These are phyloP conservation scores for Drosophila takahashii DNA, from an alignment of 1,140 invertebrate species.

Conservation along the genomic window DNA sequence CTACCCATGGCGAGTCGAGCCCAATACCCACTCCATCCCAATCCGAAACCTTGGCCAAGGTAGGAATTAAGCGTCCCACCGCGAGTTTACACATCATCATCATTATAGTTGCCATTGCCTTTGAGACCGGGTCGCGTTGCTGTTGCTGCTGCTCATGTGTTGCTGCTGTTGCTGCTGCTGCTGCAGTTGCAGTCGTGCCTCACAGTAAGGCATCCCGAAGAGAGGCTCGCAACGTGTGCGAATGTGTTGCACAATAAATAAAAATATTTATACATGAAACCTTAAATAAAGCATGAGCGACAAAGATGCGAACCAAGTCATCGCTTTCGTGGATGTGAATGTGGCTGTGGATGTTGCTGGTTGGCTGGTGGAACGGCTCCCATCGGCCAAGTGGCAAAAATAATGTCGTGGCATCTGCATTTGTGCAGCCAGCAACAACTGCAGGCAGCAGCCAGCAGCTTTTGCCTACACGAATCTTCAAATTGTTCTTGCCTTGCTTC, in stretches of 20 bases:
- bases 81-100: conserved; percentile 83
- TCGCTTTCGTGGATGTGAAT: conserved; percentile 20
- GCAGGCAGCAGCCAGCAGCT: conserved; percentile 64
- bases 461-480: conserved; percentile 71
- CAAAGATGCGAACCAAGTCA: conserved; percentile 78
- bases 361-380: conserved; percentile 33
- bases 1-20: conserved; percentile 29
- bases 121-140: conserved; percentile 21
- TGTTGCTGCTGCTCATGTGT: conserved; percentile 25
- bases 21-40: conserved; percentile 23
- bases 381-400: conserved; percentile 80
- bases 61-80: conserved; percentile 81
- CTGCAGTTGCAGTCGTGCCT: conserved; percentile 62
- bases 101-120: conserved; percentile 74
- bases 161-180: conserved; percentile 29
- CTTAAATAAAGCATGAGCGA: conserved; percentile 82
- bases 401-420: conserved; percentile 82
- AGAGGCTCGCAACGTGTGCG: conserved; percentile 68
- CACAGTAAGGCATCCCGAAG: conserved; percentile 55
- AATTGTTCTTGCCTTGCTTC: conserved; percentile 44
- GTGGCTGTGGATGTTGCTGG: not conserved
- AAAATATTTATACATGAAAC: conserved; percentile 84
- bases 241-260: conserved; percentile 84
- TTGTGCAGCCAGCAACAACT: conserved; percentile 58
- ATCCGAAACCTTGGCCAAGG: conserved; percentile 63